Conservation (phyloP, 2,113 vertebrate genomes). For the Poeciliopsis turrubarensis region DNA sequence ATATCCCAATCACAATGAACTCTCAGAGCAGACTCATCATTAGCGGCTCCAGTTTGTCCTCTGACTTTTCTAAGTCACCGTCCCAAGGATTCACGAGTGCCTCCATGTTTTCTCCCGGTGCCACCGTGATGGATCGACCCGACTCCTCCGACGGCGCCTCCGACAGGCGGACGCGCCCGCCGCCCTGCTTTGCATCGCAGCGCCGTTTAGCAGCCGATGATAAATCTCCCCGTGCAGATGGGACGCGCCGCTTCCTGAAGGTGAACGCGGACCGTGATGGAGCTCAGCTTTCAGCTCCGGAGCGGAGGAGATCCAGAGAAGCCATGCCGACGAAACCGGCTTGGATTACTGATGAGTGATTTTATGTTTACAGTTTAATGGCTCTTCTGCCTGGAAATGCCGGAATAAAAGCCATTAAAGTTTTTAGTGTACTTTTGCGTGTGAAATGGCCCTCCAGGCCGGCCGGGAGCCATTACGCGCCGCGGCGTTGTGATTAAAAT, state of each 20-base stretch:
- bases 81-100: constrained; percentile 25
- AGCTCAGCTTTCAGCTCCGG: constrained; percentile 63
- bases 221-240: constrained; percentile 83
- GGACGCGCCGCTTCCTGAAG: constrained; percentile 79
- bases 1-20: too few relatives aligned
- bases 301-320: constrained; percentile 12
- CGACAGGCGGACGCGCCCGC: constrained; percentile 76
- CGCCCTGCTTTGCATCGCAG: constrained; percentile 74
- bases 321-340: constrained; percentile 62
- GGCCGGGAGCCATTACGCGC: constrained; percentile 47
- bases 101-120: constrained; percentile 77
- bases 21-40: too few relatives aligned
- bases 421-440: constrained; percentile 65
- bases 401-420: constrained; percentile 75
- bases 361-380: constrained; percentile 75
- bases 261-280: constrained; percentile 75
- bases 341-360: constrained; percentile 71
- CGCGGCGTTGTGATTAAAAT: constrained; percentile 49
- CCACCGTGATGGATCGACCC: constrained; percentile 81
- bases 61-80: too few relatives aligned
- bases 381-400: constrained; percentile 68
- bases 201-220: constrained; percentile 77
- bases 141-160: constrained; percentile 80
- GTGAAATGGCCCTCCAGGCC: constrained; percentile 68
- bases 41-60: not conserved